Evolutionary conservation across 2,113 vertebrate species (phyloP).

Genomic region (Cynopterus brachyotis): DNA sequence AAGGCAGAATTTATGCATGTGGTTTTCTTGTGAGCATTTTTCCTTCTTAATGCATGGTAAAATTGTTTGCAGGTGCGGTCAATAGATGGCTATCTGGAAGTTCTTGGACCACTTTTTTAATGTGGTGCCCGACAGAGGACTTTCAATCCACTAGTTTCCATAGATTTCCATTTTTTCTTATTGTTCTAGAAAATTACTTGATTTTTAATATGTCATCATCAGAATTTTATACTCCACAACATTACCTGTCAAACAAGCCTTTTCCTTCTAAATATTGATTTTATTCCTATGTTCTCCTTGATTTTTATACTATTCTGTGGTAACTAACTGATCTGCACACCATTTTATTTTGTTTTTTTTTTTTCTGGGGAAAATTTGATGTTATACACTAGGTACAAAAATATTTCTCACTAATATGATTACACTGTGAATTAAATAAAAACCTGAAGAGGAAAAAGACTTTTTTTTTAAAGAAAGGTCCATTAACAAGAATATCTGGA

Average conservation of each 20-base stretch:
- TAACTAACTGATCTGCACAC: background rate
- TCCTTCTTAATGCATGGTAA: background rate
- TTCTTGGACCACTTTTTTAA: background rate
- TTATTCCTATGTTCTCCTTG: background rate
- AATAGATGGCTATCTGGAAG: too few relatives aligned
- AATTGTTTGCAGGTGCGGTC: fast-evolving
- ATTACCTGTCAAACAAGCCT: background rate
- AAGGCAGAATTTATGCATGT: background rate
- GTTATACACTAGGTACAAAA: background rate
- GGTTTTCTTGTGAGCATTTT: background rate
- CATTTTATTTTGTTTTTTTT: background rate
- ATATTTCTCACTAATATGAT: background rate
- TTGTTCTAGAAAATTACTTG: background rate
- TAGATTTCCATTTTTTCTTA: background rate
- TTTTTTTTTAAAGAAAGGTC: background rate
- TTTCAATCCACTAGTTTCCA: background rate
- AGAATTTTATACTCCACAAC: background rate
- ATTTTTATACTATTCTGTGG: background rate
- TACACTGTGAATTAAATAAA: slow-evolving; percentile 15
- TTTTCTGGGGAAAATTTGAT: background rate
- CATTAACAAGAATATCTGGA: background rate
- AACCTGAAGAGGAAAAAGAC: background rate
- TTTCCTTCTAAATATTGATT: background rate
- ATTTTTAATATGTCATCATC: background rate
- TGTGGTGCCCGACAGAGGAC: background rate